Evolutionary conservation across 2,888 invertebrate genomes (phyloP).

Genomic region (Chaetoderma sp.): DNA sequence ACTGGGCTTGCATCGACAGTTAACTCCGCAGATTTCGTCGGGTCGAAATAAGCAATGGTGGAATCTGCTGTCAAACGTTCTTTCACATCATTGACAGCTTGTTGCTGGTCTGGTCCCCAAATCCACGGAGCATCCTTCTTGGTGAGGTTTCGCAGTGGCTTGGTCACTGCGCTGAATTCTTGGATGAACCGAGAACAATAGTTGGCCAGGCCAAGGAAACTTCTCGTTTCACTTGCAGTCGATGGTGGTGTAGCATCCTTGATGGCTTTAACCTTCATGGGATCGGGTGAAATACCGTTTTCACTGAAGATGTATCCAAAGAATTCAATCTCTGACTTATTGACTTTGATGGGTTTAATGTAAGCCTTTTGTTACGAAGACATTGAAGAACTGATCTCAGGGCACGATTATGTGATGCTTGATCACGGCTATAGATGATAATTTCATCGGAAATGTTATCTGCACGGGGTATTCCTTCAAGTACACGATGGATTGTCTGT

Average conservation of each 20-base stretch:
- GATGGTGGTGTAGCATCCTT: slow-evolving; percentile 1
- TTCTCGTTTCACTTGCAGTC: slow-evolving; percentile 11
- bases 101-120: slow-evolving; percentile 6
- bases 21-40: slow-evolving; percentile 7
- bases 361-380: slow-evolving; percentile 3
- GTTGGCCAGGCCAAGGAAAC: slow-evolving; percentile 27
- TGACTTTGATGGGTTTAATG: background rate
- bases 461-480: slow-evolving; percentile 57
- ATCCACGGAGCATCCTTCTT: too few relatives aligned
- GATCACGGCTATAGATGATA: slow-evolving; percentile 52
- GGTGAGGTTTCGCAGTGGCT: slow-evolving; percentile 27
- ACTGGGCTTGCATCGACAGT: slow-evolving; percentile 24
- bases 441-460: slow-evolving; percentile 68
- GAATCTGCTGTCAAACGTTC: background rate
- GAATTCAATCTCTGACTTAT: background rate
- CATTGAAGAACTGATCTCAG: slow-evolving; percentile 43
- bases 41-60: slow-evolving; percentile 21
- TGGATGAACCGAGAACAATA: slow-evolving; percentile 31
- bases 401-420: slow-evolving; percentile 53
- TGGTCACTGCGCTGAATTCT: slow-evolving; percentile 15
- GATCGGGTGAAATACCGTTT: slow-evolving; percentile 3
- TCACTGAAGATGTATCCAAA: slow-evolving; percentile 7
- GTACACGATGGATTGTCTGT: slow-evolving; percentile 62
- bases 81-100: slow-evolving; percentile 16
- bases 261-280: background rate